Evolutionary conservation across 2,888 invertebrate species (phyloP).

Genomic region (Noctua janthe): DNA sequence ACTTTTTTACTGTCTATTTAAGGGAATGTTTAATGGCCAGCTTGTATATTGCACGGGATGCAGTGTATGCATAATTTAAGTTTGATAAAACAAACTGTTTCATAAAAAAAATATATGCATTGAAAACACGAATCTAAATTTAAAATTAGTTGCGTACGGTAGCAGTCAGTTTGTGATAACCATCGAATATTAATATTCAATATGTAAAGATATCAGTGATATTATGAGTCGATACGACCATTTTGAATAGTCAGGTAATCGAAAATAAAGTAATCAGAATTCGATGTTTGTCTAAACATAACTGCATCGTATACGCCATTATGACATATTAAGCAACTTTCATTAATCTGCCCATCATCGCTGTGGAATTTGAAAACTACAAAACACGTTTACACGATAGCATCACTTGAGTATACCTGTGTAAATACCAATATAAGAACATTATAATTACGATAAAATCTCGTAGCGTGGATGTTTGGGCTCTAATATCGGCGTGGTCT

Average conservation of each 20-base stretch:
- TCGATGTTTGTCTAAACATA: constrained; percentile 31
- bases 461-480: constrained; percentile 83
- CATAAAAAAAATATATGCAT: constrained; percentile 47
- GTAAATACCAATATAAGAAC: constrained; percentile 88
- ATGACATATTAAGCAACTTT: constrained; percentile 55
- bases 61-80: constrained; percentile 44
- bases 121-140: constrained; percentile 58
- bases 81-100: constrained; percentile 45
- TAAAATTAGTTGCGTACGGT: constrained; percentile 52
- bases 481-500: constrained; percentile 81
- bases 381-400: constrained; percentile 70
- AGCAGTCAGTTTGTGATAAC: constrained; percentile 54
- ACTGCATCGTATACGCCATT: constrained; percentile 26
- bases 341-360: constrained; percentile 55
- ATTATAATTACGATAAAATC: constrained; percentile 89
- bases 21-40: constrained; percentile 37
- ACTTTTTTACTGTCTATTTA: constrained; percentile 18
- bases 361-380: constrained; percentile 58
- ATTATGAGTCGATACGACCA: not conserved
- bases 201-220: constrained; percentile 34
- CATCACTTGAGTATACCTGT: constrained; percentile 75
- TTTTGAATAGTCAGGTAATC: constrained; percentile 28
- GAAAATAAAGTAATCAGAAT: constrained; percentile 52
- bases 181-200: constrained; percentile 58
- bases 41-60: constrained; percentile 11